These are phyloP conservation scores for Athrips mouffetella DNA, from an alignment of 2,888 invertebrate genomes.

Conservation along the genomic window DNA sequence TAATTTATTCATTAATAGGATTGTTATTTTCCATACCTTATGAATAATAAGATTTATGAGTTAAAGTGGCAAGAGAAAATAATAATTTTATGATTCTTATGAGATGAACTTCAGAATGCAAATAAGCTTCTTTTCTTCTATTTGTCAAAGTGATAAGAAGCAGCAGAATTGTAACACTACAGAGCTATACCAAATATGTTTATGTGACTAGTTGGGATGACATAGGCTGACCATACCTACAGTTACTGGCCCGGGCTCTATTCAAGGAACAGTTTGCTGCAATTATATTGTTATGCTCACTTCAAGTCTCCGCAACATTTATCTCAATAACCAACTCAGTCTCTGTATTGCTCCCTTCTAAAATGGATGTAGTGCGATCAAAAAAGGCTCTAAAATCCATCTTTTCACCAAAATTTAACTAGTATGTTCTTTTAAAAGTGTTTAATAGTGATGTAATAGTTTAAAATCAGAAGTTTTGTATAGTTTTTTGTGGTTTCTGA, in stretches of 20 bases:
- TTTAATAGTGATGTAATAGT: slow-evolving; percentile 45
- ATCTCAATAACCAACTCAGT: slow-evolving; percentile 67
- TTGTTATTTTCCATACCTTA: too few relatives aligned
- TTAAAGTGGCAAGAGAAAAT: too few relatives aligned
- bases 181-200: neutral
- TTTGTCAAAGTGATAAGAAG: too few relatives aligned
- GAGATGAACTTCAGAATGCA: too few relatives aligned
- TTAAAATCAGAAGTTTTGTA: slow-evolving; percentile 1
- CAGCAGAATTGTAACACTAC: too few relatives aligned
- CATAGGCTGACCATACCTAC: slow-evolving; percentile 32
- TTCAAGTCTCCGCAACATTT: slow-evolving; percentile 61
- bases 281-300: slow-evolving; percentile 77
- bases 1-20: too few relatives aligned
- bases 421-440: slow-evolving; percentile 36
- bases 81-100: too few relatives aligned
- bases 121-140: too few relatives aligned
- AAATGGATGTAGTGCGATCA: slow-evolving; percentile 60
- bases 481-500: slow-evolving; percentile 9
- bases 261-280: slow-evolving; percentile 74
- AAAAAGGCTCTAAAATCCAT: slow-evolving; percentile 30
- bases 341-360: slow-evolving; percentile 57
- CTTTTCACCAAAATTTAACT: slow-evolving; percentile 25
- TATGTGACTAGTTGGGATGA: neutral
- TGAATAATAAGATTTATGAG: too few relatives aligned
- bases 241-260: slow-evolving; percentile 53